phyloP scores from a whole-genome alignment of 2,888 invertebrate species.

The Anoncus sp. region DNA sequence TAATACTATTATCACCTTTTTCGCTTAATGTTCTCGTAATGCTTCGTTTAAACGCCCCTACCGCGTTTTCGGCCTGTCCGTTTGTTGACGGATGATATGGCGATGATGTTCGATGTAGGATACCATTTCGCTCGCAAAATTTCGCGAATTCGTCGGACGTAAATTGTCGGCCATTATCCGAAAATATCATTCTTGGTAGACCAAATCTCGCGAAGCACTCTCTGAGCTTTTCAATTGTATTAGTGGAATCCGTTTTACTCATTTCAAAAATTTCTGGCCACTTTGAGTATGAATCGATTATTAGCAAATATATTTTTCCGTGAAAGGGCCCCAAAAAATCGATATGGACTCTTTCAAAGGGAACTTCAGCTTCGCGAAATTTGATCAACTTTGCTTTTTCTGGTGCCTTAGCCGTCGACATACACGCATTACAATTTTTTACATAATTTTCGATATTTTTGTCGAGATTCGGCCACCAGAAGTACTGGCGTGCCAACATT shows the following conservation, averaged over 20 bases:
- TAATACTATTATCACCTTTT: too few species aligned
- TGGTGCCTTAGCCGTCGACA: conserved; percentile 28
- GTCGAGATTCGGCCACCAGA: conserved; percentile 61
- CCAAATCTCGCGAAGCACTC: too few species aligned
- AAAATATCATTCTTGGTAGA: too few species aligned
- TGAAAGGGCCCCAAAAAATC: conserved; percentile 62
- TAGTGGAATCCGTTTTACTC: conserved; percentile 21
- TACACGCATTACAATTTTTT: conserved; percentile 47
- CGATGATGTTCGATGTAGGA: too few species aligned
- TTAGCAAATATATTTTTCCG: conserved; percentile 54
- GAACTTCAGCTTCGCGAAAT: conserved; percentile 37
- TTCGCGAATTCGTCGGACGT: too few species aligned
- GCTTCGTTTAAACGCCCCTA: too few species aligned
- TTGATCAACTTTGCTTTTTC: conserved; percentile 46
- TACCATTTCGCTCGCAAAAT: too few species aligned
- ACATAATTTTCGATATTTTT: conserved; percentile 55
- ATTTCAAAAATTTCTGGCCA: conserved; percentile 56
- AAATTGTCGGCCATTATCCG: too few species aligned
- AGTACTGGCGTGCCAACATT: too few species aligned
- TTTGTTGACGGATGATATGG: too few species aligned
- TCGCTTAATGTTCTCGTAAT: too few species aligned
- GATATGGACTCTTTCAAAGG: conserved; percentile 59
- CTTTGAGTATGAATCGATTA: conserved; percentile 62
- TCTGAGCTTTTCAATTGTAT: conserved; percentile 59
- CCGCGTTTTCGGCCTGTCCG: too few species aligned